Evolutionary conservation across 2,888 invertebrate species (phyloP), one percentile per base, ranked within the genome.

Genomic region (Trissonchulus sp.): DNA sequence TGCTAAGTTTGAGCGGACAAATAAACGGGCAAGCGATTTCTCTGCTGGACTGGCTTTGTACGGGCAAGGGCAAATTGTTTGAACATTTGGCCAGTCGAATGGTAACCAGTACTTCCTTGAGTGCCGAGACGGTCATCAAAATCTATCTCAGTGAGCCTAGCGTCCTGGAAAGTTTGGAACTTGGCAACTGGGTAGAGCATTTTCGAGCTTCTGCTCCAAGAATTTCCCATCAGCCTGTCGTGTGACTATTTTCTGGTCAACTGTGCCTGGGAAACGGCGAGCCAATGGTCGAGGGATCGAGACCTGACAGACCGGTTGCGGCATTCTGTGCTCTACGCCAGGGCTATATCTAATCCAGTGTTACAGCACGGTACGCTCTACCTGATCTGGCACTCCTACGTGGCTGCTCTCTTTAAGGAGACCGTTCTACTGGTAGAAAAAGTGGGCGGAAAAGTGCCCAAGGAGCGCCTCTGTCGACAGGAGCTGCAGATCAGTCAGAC

Each of bases 391-490:
- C 2, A 23, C 34, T 8, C 35, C n/a, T 34, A 36, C 34, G 8
- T 33, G 28, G 36, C 23, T 36, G 3, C 71, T 36, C 37, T 69
- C 2, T 34, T 69, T 34, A 3, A 15, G 3, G n/a, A 23, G 2
- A n/a, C 37, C 33, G 34, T n/a, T 8, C n/a, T n/a, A 28, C 71
- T 69, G 28, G n/a, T 69, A 8, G 71, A 69, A n/a, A 69, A 69
- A 36, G 71, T 69, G 3, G n/a, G n/a, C n/a, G 71, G 71, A 31
- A 34, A 37, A 15, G 8, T 37, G 2, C 71, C 71, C n/a, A 69
- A 69, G 37, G 71, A 69, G 23, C 71, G 71, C 71, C n/a, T 69
- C n/a, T 36, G 36, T 23, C 71, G 71, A 69, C 33, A 37, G n/a
- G 71, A 69, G 34, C 37, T 69, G 34, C 35, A 36, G n/a, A 28